These are phyloP conservation scores for Todiramphus chloris DNA, from an alignment of 2,113 vertebrate genomes.

Conservation along the genomic window DNA sequence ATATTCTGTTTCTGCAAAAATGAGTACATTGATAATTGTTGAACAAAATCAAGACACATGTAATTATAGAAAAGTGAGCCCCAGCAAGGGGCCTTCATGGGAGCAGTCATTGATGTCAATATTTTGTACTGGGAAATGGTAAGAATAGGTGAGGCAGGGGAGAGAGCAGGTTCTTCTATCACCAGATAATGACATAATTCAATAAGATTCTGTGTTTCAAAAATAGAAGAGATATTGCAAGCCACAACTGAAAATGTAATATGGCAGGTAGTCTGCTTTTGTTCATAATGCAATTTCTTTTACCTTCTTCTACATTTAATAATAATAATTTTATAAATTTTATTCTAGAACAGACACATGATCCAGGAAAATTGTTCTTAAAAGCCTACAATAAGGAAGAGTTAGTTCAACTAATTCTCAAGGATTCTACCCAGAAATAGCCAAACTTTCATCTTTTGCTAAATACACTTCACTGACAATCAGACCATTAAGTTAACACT, in stretches of 20 bases:
- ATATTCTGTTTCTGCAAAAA: background rate
- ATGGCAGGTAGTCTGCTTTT: background rate
- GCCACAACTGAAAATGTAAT: background rate
- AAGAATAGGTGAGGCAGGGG: accelerated
- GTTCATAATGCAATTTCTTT: background rate
- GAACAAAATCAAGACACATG: background rate
- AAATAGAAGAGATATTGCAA: background rate
- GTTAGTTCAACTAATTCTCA: background rate
- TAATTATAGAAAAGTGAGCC: background rate
- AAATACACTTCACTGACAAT: background rate
- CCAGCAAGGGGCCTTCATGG: background rate
- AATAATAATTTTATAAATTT: background rate
- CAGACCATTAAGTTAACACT: background rate
- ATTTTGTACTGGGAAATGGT: background rate
- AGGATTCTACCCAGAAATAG: background rate
- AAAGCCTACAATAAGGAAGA: background rate
- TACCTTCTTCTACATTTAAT: background rate
- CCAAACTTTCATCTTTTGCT: background rate
- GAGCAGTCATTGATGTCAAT: background rate
- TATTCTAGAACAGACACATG: background rate
- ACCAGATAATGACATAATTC: background rate
- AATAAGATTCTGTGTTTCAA: background rate
- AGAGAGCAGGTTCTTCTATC: background rate
- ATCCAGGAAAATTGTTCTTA: background rate
- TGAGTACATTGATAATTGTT: background rate